A percentile compares a stretch with the other conserved stretches of the same genome.
These are phyloP conservation scores for Platycheirus rosarum DNA, from an alignment of 2,888 invertebrate species.

Conservation along the genomic window DNA sequence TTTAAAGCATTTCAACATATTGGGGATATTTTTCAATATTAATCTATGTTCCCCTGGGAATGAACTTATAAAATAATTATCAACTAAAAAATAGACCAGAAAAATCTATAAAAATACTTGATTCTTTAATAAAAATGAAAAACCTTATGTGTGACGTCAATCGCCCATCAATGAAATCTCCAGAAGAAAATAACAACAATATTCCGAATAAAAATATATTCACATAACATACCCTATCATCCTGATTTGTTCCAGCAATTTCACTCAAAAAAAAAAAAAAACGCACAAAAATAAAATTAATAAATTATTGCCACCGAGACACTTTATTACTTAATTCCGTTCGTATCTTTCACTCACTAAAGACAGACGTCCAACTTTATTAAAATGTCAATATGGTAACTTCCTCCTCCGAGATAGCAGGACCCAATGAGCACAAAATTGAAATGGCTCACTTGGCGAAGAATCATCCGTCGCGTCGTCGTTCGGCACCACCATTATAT, in stretches of 20 bases:
- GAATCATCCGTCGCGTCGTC: constrained; percentile 40
- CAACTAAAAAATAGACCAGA: too few species aligned
- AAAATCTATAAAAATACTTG: too few species aligned
- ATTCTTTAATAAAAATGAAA: too few species aligned
- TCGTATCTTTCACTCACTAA: constrained; percentile 25
- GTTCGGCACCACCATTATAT: neutral
- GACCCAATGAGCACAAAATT: constrained; percentile 46
- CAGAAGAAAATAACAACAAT: too few species aligned
- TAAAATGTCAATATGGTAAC: constrained; percentile 25
- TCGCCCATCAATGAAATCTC: too few species aligned
- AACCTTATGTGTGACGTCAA: too few species aligned
- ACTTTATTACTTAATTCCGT: constrained; percentile 32
- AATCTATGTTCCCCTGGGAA: too few species aligned
- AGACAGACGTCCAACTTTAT: constrained; percentile 11
- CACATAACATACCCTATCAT: constrained; percentile 26
- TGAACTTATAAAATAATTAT: too few species aligned
- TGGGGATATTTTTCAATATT: too few species aligned
- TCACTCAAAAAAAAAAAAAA: neutral
- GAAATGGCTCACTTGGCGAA: constrained; percentile 53
- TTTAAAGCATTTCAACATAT: too few species aligned
- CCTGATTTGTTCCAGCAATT: constrained; percentile 12
- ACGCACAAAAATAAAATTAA: constrained; percentile 27
- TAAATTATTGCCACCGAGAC: constrained; percentile 8
- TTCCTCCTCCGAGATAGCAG: constrained; percentile 10
- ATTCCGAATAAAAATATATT: neutral